Base-by-base conservation (phyloP, 2,888 invertebrate genomes). In the Atrina japonica region DNA sequence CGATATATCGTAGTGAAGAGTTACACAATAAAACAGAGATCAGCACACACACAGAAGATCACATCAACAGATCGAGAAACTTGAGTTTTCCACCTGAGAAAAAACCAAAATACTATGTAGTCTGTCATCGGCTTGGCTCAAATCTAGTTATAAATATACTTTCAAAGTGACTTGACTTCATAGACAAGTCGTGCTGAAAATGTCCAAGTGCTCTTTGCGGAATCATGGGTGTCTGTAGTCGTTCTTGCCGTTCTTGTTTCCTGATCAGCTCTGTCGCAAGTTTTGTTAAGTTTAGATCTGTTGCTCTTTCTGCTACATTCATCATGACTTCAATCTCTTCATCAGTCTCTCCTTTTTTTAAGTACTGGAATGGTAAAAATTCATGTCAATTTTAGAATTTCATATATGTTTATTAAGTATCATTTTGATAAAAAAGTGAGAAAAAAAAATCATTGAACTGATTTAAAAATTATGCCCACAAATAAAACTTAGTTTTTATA, bases 341-440 rank as follows among this genome's bases (percentile, higher is more conserved):
- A 1, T 68, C 74, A 29, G 74, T 71, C 25, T 70, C 63, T 3
- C 47, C 35, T 23, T 63, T 47, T 27, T 50, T 74, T 29, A 70
- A 74, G 58, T 81, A 81, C 81, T 81, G 67, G 43, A 65, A 45
- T n/a, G n/a, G n/a, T n/a, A n/a, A n/a, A n/a, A n/a, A n/a, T n/a
- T n/a, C 41, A 59, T 16, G 16, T 30, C 27, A 25, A 56, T 16
- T n/a, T n/a, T n/a, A n/a, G n/a, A n/a, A n/a, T n/a, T n/a, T n/a
- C n/a, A n/a, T n/a, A 16, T 35, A 3, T 40, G n/a, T 7, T 25
- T 14, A 59, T 11, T 23, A 5, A 53, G 3, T 25, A 23, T 27
- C 25, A 3, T 29, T 53, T 56, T 1, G 18, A 35, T 25, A 23
- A n/a, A n/a, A n/a, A n/a, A n/a, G n/a, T n/a, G n/a, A n/a, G n/a